phyloP scores from a whole-genome alignment of 1,140 invertebrate species.

The Carcinoscorpius rotundicauda region DNA sequence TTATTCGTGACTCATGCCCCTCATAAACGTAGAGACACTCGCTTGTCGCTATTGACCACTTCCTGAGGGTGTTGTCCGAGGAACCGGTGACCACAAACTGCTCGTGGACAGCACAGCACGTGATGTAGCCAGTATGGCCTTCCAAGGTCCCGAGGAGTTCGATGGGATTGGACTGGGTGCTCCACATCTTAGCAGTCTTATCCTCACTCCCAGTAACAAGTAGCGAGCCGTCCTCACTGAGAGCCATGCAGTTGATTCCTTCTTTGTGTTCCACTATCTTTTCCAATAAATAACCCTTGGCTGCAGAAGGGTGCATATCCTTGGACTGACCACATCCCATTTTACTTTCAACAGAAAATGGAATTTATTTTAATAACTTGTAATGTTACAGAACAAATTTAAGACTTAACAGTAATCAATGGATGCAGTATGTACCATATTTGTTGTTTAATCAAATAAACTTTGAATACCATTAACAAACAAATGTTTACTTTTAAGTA shows the following conservation, averaged over 20 bases:
- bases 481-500: too few species aligned
- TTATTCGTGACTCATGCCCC: constrained; percentile 39
- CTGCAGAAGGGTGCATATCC: too few species aligned
- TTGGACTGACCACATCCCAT: too few species aligned
- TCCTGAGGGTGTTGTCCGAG: constrained; percentile 41
- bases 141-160: constrained; percentile 41
- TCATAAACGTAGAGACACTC: constrained; percentile 38
- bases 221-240: constrained; percentile 43
- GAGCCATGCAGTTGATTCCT: constrained; percentile 40
- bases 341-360: too few species aligned
- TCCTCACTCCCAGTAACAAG: constrained; percentile 43
- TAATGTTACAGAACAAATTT: too few species aligned
- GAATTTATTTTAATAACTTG: too few species aligned
- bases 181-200: constrained; percentile 39
- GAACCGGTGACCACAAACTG: constrained; percentile 41
- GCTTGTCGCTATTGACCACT: constrained; percentile 43
- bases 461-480: too few species aligned
- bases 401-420: too few species aligned
- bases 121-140: constrained; percentile 41
- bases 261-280: constrained; percentile 17
- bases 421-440: too few species aligned
- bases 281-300: constrained; percentile 10
- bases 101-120: constrained; percentile 38
- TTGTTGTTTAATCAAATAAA: too few species aligned
- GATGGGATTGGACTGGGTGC: constrained; percentile 37